Conservation (phyloP, 2,888 invertebrate genomes). For the Drosophila flavopinicola region DNA sequence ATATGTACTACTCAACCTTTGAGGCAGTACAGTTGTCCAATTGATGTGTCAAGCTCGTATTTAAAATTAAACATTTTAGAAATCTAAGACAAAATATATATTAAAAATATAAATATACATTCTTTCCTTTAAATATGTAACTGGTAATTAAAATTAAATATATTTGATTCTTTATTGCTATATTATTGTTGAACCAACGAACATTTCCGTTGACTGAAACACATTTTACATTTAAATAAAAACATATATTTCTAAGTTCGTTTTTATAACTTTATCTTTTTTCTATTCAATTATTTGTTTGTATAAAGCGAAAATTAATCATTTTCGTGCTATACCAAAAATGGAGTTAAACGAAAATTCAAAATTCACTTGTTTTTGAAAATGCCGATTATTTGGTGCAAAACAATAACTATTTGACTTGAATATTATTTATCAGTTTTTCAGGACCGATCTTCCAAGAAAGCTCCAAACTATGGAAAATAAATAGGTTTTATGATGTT, state of each 20-base stretch:
- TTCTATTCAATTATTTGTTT: too few species aligned
- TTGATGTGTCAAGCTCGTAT: not conserved
- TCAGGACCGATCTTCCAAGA: too few species aligned
- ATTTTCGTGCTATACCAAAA: too few species aligned
- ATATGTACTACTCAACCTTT: slow-evolving; percentile 7
- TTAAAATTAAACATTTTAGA: not conserved
- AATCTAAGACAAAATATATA: not conserved
- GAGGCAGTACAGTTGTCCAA: slow-evolving; percentile 14
- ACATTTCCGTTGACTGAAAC: not conserved
- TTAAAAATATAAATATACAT: not conserved
- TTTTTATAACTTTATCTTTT: too few species aligned
- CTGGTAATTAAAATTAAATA: not conserved
- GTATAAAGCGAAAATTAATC: too few species aligned
- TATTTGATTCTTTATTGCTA: not conserved
- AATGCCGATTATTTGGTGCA: too few species aligned
- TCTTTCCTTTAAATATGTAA: not conserved
- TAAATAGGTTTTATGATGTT: too few species aligned
- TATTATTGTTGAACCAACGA: not conserved
- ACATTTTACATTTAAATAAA: not conserved
- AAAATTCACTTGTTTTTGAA: too few species aligned
- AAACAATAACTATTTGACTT: too few species aligned
- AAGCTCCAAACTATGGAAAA: too few species aligned
- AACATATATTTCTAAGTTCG: not conserved
- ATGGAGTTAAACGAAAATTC: too few species aligned
- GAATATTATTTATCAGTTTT: too few species aligned